Evolutionary conservation across 2,888 invertebrate genomes (phyloP).

Genomic region (Drosophila atroscutellata): DNA sequence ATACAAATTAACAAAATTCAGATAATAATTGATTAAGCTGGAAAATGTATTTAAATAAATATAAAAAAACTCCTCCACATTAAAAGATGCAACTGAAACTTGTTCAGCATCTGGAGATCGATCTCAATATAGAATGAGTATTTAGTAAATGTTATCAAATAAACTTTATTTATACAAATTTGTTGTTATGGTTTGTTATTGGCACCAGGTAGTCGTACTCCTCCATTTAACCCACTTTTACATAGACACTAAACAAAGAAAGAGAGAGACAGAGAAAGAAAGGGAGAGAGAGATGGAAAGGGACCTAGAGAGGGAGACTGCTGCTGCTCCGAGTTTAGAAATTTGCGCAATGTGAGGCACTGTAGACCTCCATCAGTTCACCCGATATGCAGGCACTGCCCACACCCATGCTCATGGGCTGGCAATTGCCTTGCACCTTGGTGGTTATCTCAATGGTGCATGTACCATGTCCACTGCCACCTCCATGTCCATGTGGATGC

Average conservation of each 20-base stretch:
- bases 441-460: constrained; percentile 82
- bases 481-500: constrained; percentile 44
- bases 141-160: constrained; percentile 48
- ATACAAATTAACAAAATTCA: background rate
- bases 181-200: constrained; percentile 32
- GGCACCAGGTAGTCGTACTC: constrained; percentile 71
- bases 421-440: constrained; percentile 80
- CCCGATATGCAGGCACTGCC: constrained; percentile 83
- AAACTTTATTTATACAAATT: constrained; percentile 56
- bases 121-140: constrained; percentile 53
- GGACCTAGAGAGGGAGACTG: background rate
- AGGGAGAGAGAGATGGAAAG: constrained; percentile 4
- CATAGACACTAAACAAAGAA: constrained; percentile 45
- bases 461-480: constrained; percentile 44
- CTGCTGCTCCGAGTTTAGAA: constrained; percentile 21
- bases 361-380: constrained; percentile 82
- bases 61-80: background rate
- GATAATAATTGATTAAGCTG: background rate
- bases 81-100: background rate
- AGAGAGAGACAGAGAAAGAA: constrained; percentile 7
- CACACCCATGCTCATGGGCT: constrained; percentile 74
- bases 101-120: constrained; percentile 11
- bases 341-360: constrained; percentile 59
- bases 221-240: constrained; percentile 41
- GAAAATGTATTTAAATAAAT: background rate